Percentiles rank a stretch among this genome's conserved stretches.
Conservation (phyloP, 1,140 invertebrate species). For the Drosophila nannoptera region DNA sequence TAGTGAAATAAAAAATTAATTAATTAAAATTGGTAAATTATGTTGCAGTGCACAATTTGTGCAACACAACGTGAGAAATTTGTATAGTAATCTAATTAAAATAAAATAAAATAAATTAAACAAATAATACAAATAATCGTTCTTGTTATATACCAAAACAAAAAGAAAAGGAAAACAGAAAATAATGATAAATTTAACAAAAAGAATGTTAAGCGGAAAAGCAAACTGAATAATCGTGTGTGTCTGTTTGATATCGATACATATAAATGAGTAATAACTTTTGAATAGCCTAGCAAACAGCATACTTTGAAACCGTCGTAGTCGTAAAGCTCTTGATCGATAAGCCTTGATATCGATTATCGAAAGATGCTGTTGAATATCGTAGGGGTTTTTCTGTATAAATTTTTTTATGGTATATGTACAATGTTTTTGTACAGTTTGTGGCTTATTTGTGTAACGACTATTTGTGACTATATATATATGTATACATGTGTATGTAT, state of each 20-base stretch:
- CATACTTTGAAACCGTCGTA: conserved; percentile 73
- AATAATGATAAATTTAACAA: not conserved
- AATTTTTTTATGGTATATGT: conserved; percentile 66
- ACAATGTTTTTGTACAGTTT: conserved; percentile 61
- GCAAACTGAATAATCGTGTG: conserved; percentile 62
- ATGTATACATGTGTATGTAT: conserved; percentile 53
- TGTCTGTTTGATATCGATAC: conserved; percentile 59
- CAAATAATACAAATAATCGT: conserved; percentile 44
- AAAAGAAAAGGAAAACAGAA: conserved; percentile 23
- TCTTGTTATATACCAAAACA: conserved; percentile 67
- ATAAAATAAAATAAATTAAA: conserved; percentile 37
- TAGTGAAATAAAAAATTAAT: conserved; percentile 13
- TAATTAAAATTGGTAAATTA: conserved; percentile 49
- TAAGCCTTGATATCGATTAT: conserved; percentile 5
- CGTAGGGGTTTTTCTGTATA: conserved; percentile 56
- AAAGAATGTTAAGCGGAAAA: not conserved
- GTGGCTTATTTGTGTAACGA: conserved; percentile 75
- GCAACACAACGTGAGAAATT: conserved; percentile 51
- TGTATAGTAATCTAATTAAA: conserved; percentile 70
- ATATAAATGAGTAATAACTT: conserved; percentile 45
- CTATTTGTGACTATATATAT: conserved; percentile 54
- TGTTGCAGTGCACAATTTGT: conserved; percentile 36
- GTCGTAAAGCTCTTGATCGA: conserved; percentile 35
- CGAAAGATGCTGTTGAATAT: conserved; percentile 8
- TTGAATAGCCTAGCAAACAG: conserved; percentile 54